Evolutionary conservation across 2,113 vertebrate species (phyloP).

Genomic region (Aegotheles bennettii): DNA sequence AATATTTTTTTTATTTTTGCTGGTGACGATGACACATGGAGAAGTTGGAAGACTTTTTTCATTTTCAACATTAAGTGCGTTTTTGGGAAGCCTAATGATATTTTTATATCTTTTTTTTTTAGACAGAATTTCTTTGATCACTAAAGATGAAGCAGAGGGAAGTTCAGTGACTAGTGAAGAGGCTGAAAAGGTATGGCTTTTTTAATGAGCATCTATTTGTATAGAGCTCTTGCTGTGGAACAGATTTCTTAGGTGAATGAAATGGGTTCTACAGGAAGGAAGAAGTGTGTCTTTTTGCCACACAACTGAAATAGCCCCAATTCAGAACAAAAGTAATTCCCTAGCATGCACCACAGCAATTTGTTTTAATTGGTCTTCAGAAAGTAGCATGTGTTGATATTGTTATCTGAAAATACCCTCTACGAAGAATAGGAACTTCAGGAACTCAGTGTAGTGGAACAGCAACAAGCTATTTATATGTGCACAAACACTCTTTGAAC

Average conservation of each 20-base stretch:
- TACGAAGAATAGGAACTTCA: not conserved
- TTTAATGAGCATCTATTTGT: not conserved
- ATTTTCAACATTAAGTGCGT: not conserved
- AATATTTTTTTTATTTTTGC: not conserved
- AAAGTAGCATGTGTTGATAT: not conserved
- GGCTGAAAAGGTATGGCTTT: constrained; percentile 79
- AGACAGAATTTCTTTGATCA: constrained; percentile 90
- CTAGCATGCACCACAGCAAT: not conserved
- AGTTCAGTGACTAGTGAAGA: constrained; percentile 82
- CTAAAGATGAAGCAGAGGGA: constrained; percentile 82
- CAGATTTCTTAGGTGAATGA: not conserved
- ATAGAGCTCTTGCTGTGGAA: not conserved
- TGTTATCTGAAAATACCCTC: not conserved
- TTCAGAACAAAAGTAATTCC: not conserved
- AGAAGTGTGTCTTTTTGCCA: not conserved
- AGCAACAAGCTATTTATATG: not conserved
- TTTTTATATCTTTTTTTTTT: constrained; percentile 36
- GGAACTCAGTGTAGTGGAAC: not conserved
- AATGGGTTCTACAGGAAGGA: not conserved
- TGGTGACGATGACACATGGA: constrained; percentile 14
- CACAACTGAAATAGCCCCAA: not conserved
- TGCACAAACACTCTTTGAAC: not conserved
- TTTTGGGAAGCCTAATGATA: constrained; percentile 17
- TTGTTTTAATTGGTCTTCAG: not conserved
- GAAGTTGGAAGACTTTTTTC: not conserved